phyloP scores from a whole-genome alignment of 2,888 invertebrate genomes.

The Mystacides longicornis region DNA sequence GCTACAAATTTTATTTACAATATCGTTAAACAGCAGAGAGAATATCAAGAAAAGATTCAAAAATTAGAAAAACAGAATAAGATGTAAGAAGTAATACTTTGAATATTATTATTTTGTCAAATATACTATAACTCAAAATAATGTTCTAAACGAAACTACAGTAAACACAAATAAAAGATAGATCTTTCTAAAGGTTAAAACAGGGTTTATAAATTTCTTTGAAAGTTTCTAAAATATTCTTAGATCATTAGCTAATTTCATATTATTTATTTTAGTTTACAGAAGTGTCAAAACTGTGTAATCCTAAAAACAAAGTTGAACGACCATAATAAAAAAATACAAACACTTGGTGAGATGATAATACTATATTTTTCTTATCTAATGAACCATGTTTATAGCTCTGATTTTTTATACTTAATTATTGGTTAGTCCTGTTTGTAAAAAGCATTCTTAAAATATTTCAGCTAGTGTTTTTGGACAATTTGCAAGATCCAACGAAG shows the following conservation, averaged over 20 bases:
- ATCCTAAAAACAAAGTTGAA: constrained; percentile 14
- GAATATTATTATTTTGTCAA: too few relatives aligned
- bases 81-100: constrained; percentile 13
- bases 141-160: too few relatives aligned
- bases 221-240: neutral
- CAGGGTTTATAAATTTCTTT: too few relatives aligned
- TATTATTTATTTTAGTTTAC: constrained; percentile 13
- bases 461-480: constrained; percentile 18
- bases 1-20: constrained; percentile 3
- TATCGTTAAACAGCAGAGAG: neutral
- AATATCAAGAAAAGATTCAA: constrained; percentile 6
- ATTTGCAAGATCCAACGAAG: constrained; percentile 8
- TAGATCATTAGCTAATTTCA: neutral
- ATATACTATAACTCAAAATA: too few relatives aligned
- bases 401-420: neutral
- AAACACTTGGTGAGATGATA: constrained; percentile 14
- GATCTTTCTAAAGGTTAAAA: too few relatives aligned
- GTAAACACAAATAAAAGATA: too few relatives aligned
- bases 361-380: neutral
- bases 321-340: constrained; percentile 15
- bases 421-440: neutral
- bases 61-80: constrained; percentile 10
- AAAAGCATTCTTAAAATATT: constrained; percentile 6
- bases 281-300: constrained; percentile 18
- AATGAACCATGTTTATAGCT: neutral